Percentiles rank a stretch among this genome's conserved stretches.
Conservation (phyloP, 1,140 invertebrate species). For the Bombus waltoni region DNA sequence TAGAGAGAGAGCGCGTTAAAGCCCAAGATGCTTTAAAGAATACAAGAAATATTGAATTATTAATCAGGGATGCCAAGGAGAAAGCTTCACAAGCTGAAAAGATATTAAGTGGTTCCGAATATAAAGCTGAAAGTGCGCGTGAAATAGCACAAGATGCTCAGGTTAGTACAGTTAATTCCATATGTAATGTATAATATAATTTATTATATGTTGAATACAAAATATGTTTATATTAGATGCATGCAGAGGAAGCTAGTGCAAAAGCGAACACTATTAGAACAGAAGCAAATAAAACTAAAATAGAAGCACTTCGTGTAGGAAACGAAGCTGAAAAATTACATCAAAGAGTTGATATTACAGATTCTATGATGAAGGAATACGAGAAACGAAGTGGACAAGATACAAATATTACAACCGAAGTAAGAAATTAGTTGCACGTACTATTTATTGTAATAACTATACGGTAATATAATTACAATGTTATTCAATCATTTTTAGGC, state of each 20-base stretch:
- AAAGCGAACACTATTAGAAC: conserved; percentile 89
- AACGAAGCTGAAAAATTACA: conserved; percentile 90
- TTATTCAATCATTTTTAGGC: conserved; percentile 80
- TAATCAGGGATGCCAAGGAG: conserved; percentile 83
- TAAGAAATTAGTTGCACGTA: conserved; percentile 80
- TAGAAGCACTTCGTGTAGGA: conserved; percentile 88
- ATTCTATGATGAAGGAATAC: conserved; percentile 87
- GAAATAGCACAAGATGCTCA: conserved; percentile 91
- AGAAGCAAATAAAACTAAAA: conserved; percentile 90
- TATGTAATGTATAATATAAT: background rate
- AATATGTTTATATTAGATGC: conserved; percentile 75
- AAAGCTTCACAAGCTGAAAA: conserved; percentile 87
- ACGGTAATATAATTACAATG: background rate
- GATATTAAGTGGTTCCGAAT: conserved; percentile 89
- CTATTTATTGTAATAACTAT: background rate
- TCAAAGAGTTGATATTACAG: conserved; percentile 88
- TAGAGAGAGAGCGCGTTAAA: conserved; percentile 89
- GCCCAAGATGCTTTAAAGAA: conserved; percentile 86
- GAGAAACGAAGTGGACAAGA: conserved; percentile 90
- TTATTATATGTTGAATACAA: background rate
- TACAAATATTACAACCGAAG: conserved; percentile 88
- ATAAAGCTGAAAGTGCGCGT: conserved; percentile 90
- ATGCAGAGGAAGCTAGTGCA: conserved; percentile 74
- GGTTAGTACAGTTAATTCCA: conserved; percentile 80
- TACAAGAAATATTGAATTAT: conserved; percentile 84